Conservation (phyloP, 2,113 vertebrate species). For the Oryzias woworae region DNA sequence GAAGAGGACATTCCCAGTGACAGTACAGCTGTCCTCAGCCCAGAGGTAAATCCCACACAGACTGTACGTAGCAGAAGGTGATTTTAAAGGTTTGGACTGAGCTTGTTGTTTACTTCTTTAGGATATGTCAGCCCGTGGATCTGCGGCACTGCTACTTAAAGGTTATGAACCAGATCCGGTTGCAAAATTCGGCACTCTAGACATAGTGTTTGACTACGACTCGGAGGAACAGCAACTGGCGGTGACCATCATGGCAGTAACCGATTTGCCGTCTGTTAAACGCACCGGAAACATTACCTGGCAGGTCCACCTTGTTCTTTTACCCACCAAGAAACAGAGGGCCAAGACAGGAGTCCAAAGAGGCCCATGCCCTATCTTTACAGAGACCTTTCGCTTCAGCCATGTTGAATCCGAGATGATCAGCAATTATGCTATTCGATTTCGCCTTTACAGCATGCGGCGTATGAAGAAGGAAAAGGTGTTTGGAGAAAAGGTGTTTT, state of each 20-base stretch:
- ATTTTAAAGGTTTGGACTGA: not conserved
- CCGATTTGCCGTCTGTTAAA: conserved; percentile 88
- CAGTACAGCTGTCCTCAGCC: conserved; percentile 94
- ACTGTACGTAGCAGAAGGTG: not conserved
- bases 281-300: conserved; percentile 89
- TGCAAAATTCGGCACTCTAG: conserved; percentile 92
- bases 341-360: conserved; percentile 91
- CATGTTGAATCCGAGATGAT: conserved; percentile 96
- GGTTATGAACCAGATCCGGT: conserved; percentile 90
- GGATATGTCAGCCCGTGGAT: conserved; percentile 92
- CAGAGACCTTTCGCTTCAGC: conserved; percentile 94
- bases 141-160: conserved; percentile 89
- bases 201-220: conserved; percentile 94
- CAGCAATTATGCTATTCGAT: conserved; percentile 93
- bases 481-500: conserved; percentile 97
- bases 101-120: conserved; percentile 45
- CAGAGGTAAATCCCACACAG: conserved; percentile 81
- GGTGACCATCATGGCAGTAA: conserved; percentile 92
- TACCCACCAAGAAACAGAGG: conserved; percentile 95
- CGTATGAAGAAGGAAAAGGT: conserved; percentile 96
- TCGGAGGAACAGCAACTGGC: conserved; percentile 91
- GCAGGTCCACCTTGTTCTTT: conserved; percentile 97
- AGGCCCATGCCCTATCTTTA: conserved; percentile 92
- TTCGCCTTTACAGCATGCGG: conserved; percentile 92
- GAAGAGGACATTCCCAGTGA: conserved; percentile 97